A percentile compares a stretch with the other conserved stretches of the same genome.
phyloP scores from a whole-genome alignment of 2,797 vertebrate species.

The Gymnopithys bicolor region DNA sequence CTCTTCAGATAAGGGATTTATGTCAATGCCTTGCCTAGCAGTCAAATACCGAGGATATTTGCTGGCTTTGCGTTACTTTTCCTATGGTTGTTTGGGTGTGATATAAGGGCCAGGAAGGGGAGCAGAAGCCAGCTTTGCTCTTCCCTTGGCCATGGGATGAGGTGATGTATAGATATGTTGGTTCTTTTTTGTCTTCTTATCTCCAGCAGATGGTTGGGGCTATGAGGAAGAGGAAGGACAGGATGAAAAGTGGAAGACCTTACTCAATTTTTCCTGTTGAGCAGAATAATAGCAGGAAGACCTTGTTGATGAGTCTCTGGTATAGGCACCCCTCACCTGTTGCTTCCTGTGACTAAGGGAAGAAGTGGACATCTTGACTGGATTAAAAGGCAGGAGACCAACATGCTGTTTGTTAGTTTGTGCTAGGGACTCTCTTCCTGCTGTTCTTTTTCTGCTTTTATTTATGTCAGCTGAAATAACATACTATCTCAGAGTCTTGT shows the following conservation, averaged over 20 bases:
- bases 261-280: background rate
- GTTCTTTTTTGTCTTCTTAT: background rate
- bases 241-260: background rate
- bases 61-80: background rate
- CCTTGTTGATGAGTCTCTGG: background rate
- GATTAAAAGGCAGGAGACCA: background rate
- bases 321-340: background rate
- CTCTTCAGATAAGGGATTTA: background rate
- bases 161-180: accelerated
- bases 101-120: background rate
- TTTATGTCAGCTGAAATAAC: background rate
- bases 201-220: background rate
- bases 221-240: background rate
- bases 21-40: background rate
- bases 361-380: background rate
- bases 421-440: background rate
- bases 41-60: background rate
- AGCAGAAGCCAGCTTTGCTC: background rate
- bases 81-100: background rate
- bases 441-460: background rate
- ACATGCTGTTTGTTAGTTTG: background rate
- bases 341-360: background rate
- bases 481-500: background rate
- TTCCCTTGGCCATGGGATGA: background rate
- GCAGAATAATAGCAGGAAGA: background rate